Evolutionary conservation across 2,113 vertebrate genomes (phyloP).

Genomic region (Ptyas mucosa): DNA sequence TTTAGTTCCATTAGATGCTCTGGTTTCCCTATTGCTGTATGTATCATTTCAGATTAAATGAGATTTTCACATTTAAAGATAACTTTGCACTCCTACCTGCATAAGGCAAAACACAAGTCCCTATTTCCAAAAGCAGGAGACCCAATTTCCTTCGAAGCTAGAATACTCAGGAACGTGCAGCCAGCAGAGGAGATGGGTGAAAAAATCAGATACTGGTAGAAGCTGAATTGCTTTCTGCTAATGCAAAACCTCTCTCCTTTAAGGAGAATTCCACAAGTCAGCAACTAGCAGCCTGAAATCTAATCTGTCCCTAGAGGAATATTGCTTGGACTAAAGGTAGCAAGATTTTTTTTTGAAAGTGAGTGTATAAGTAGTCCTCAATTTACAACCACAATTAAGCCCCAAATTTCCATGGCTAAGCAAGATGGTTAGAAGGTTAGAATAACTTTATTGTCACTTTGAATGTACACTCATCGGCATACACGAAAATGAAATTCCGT

Average conservation of each 20-base stretch:
- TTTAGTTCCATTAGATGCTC: background rate
- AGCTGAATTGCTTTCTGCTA: background rate
- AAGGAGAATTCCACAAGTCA: too few species aligned
- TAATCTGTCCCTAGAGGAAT: background rate
- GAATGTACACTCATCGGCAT: too few species aligned
- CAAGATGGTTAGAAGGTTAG: too few species aligned
- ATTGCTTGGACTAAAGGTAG: background rate
- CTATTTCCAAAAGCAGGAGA: background rate
- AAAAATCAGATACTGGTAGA: background rate
- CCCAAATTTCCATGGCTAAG: too few species aligned
- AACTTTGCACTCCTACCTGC: background rate
- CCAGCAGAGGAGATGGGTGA: background rate
- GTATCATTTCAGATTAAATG: background rate
- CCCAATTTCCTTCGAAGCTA: background rate
- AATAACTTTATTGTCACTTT: too few species aligned
- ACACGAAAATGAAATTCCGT: too few species aligned
- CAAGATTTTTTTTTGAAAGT: background rate
- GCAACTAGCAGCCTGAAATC: background rate
- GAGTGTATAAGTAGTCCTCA: background rate
- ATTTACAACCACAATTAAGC: background rate
- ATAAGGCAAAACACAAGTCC: background rate
- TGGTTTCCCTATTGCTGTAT: background rate
- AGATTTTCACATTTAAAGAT: background rate
- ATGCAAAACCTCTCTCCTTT: background rate
- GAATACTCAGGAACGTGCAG: background rate